Base-by-base conservation (phyloP, 2,797 vertebrate genomes). In the Acanthurus leucopareius region DNA sequence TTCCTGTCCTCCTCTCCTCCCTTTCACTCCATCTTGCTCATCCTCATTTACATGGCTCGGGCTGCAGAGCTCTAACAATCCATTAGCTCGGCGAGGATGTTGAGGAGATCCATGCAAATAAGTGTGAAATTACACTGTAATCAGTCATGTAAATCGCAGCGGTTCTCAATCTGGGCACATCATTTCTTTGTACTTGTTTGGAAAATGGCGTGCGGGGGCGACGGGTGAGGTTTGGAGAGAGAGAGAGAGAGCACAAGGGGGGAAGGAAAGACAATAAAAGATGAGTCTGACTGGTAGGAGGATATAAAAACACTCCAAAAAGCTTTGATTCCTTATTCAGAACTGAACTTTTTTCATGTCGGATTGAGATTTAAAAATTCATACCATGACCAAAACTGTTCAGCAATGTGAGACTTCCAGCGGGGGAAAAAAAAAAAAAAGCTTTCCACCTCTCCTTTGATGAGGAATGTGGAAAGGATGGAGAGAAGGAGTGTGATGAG, bases 111-210 rank as follows among this genome's bases (percentile, higher is more conserved):
- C 90, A 87, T 90, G 91, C 89, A 91, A 94, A 92, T 92, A 90
- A 89, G 87, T 92, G 91, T 91, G 91, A 93, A 93, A 93, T 91
- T 84, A 88, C 87, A 76, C 83, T 78, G 66, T 88, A 93, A 94
- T 94, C 93, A 93, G 87, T 91, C 90, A 91, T 92, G 91, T 92
- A 92, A 92, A 92, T 93, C 89, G 60, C 76, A 60, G 22, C 58
- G 38, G 60, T 58, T 84, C 76, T 83, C 89, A 86, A 84, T 86
- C 86, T 69, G 87, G 77, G 77, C 86, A 45, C 84, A 53, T 66
- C 71, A 38, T 70, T 68, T 79, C 85, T 84, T 86, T 80, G 74
- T 87, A 44, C 76, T 75, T 74, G 84, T 77, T 87, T 86, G 64
- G 70, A 69, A 79, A 87, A 83, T 72, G 73, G 63, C 38, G 58